Evolutionary conservation across 2,888 invertebrate species (phyloP).

Genomic region (Cordilura impudica): DNA sequence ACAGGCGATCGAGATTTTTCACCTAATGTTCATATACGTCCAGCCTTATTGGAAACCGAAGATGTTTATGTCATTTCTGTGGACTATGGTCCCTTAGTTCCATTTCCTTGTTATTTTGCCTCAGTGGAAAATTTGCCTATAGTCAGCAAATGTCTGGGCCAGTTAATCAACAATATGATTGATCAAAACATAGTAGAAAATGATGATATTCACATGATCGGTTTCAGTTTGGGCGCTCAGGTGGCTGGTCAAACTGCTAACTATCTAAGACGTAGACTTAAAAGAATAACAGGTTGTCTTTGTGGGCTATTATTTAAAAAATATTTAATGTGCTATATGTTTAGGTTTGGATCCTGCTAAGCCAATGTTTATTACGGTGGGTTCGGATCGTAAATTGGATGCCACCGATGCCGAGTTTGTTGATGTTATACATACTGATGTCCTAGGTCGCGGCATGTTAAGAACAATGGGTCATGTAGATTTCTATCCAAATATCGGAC

Average conservation of each 20-base stretch:
- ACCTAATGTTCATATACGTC: constrained; percentile 81
- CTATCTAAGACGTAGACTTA: constrained; percentile 78
- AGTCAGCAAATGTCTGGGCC: constrained; percentile 81
- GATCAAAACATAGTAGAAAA: constrained; percentile 76
- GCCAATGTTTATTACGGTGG: constrained; percentile 81
- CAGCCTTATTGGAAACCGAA: constrained; percentile 80
- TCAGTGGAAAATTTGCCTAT: constrained; percentile 81
- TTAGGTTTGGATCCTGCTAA: constrained; percentile 83
- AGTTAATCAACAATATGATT: constrained; percentile 80
- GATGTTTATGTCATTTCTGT: constrained; percentile 82
- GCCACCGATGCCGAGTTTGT: constrained; percentile 81
- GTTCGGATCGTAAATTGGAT: constrained; percentile 79
- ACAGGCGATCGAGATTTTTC: constrained; percentile 81
- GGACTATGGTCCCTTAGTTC: constrained; percentile 81
- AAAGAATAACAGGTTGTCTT: constrained; percentile 81
- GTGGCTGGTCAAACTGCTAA: constrained; percentile 80
- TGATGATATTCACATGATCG: constrained; percentile 81
- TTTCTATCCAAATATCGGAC: constrained; percentile 81
- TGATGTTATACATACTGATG: constrained; percentile 83
- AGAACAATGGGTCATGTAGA: constrained; percentile 80
- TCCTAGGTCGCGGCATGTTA: constrained; percentile 79
- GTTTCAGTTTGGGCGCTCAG: constrained; percentile 84
- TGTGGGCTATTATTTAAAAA: not conserved
- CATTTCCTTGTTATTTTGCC: constrained; percentile 81
- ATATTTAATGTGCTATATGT: not conserved